phyloP scores from a whole-genome alignment of 2,113 vertebrate genomes.

The Nicator chloris region DNA sequence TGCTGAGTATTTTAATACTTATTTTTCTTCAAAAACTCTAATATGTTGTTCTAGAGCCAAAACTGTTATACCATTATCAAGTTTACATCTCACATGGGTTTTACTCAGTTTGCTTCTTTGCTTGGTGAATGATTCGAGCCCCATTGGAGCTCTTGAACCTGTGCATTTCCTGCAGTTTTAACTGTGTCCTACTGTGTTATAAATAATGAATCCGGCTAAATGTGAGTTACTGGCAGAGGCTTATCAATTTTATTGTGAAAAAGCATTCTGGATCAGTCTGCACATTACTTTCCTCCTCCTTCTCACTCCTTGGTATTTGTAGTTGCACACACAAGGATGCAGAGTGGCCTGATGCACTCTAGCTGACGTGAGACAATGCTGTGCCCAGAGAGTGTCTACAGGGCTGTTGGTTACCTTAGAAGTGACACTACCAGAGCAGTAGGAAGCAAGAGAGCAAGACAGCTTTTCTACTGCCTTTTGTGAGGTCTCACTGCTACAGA shows the following conservation, averaged over 20 bases:
- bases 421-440: background rate
- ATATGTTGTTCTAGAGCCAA: background rate
- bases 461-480: background rate
- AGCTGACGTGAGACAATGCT: background rate
- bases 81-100: background rate
- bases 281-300: background rate
- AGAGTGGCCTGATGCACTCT: background rate
- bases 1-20: background rate
- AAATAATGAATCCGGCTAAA: background rate
- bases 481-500: background rate
- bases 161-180: background rate
- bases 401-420: background rate
- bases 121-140: background rate
- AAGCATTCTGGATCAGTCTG: background rate
- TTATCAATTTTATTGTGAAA: background rate
- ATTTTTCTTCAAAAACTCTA: background rate
- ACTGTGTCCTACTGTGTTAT: background rate
- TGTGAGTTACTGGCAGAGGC: background rate
- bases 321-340: background rate
- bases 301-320: background rate
- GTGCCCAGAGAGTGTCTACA: background rate
- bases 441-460: background rate
- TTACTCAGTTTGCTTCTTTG: background rate
- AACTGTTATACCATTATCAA: background rate
- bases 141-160: background rate